A percentile compares a stretch with the other conserved stretches of the same genome.
Conservation (phyloP, 2,888 invertebrate genomes). For the Xestia c-nigrum region DNA sequence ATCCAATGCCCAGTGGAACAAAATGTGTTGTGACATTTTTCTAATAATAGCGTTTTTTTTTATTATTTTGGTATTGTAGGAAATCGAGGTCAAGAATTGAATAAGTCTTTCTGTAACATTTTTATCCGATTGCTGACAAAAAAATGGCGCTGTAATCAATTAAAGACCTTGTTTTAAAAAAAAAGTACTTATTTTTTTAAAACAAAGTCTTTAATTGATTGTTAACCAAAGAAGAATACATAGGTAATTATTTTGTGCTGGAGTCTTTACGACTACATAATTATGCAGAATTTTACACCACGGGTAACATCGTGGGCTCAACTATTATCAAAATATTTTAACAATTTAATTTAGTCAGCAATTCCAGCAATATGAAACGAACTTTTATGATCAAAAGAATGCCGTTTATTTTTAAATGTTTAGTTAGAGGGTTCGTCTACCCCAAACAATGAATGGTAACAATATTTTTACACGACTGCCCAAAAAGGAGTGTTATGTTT, state of each 20-base stretch:
- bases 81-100: slow-evolving; percentile 8
- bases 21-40: neutral
- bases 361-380: neutral
- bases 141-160: no score
- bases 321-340: neutral
- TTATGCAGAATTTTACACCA: no score
- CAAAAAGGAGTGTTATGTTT: no score
- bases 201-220: neutral
- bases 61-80: slow-evolving; percentile 9
- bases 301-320: no score
- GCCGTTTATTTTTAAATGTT: neutral
- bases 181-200: no score
- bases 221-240: neutral
- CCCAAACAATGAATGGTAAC: neutral
- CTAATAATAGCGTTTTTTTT: neutral
- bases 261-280: no score
- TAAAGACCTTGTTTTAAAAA: no score
- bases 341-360: neutral
- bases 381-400: neutral
- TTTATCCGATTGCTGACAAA: neutral
- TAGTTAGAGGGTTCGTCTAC: neutral
- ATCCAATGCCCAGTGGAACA: slow-evolving; percentile 4
- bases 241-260: neutral
- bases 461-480: no score
- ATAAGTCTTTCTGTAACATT: neutral